phyloP scores from a whole-genome alignment of 1,140 invertebrate genomes.

The Drosophila virilis region DNA sequence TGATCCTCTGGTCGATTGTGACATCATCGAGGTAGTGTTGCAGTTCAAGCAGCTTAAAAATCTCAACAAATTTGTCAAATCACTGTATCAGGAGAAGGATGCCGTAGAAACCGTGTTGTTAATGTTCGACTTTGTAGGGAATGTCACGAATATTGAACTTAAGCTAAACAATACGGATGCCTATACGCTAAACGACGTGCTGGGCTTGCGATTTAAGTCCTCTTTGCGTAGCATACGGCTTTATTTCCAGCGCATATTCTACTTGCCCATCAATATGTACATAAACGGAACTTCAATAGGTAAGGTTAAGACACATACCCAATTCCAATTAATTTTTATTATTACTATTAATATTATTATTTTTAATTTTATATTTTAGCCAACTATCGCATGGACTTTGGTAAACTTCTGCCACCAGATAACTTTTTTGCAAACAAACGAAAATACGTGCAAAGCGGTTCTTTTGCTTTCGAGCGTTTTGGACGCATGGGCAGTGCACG shows the following conservation, averaged over 20 bases:
- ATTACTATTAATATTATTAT: too few relatives aligned
- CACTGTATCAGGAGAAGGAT: constrained; percentile 27
- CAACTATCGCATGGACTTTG: constrained; percentile 73
- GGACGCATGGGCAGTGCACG: constrained; percentile 53
- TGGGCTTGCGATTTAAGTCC: constrained; percentile 70
- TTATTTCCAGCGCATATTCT: constrained; percentile 80
- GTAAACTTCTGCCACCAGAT: constrained; percentile 58
- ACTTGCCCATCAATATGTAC: constrained; percentile 74
- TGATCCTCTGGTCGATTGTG: constrained; percentile 72
- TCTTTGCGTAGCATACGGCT: constrained; percentile 62
- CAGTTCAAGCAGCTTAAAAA: constrained; percentile 70
- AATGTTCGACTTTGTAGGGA: constrained; percentile 77
- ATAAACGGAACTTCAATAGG: constrained; percentile 65
- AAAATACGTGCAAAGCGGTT: constrained; percentile 39
- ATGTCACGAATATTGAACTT: constrained; percentile 64
- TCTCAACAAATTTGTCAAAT: constrained; percentile 54
- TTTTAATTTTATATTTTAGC: constrained; percentile 28
- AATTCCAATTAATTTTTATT: too few relatives aligned
- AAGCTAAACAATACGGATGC: constrained; percentile 57
- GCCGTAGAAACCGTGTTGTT: constrained; percentile 38
- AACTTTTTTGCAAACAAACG: constrained; percentile 42
- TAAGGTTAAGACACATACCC: constrained; percentile 9
- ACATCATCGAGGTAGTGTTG: constrained; percentile 71
- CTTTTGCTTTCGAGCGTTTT: constrained; percentile 64
- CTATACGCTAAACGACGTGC: constrained; percentile 67